Evolutionary conservation across 2,888 invertebrate genomes (phyloP), one percentile per base, ranked within the genome.

Genomic region (Endotricha flammealis): DNA sequence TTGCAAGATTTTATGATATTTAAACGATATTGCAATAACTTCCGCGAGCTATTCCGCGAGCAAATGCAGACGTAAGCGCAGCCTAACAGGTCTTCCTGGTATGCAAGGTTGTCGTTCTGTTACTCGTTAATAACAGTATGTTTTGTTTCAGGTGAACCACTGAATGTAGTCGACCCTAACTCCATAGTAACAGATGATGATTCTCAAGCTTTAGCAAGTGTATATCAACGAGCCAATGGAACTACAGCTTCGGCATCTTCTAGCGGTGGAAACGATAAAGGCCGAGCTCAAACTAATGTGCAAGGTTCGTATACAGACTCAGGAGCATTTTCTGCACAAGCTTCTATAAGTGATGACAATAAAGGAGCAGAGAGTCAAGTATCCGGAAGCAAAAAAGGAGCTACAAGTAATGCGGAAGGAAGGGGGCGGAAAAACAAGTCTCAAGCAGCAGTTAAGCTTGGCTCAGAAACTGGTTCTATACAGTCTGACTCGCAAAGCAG

Each of bases 301-400:
- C 92, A 92, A 33, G 95, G 95, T 13, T 91, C 91, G 0, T 95
- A 95, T 58, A 90, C 91, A 0, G 92, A 93, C 1, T 88, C 90
- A 12, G 95, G 95, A 8, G 91, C 93, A 0, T 95, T 95, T 64
- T 92, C 93, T 45, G 95, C 95, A 5, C 93, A 92, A 64, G 94
- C 95, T 4, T 93, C 93, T 73, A 93, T 93, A 8, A 91, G 90
- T 23, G 94, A 94, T 41, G 90, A 88, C 14, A 91, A 90, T 50
- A 90, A 92, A 64, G 92, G 92, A 29, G 93, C 93, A 1, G 91
- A 91, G 59, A 87, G 87, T 50, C 89, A 91, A 80, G 90, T 93
- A 0, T 88, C 89, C 28, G 94, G 94, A 4, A 91, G 91, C 37
- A 90, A 90, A 57, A 91, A 92, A 50, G 94, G 94, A 1, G 93